A percentile compares a stretch with the other conserved stretches of the same genome.
Conservation (phyloP, 2,888 invertebrate genomes). For the Dynastes grantii region DNA sequence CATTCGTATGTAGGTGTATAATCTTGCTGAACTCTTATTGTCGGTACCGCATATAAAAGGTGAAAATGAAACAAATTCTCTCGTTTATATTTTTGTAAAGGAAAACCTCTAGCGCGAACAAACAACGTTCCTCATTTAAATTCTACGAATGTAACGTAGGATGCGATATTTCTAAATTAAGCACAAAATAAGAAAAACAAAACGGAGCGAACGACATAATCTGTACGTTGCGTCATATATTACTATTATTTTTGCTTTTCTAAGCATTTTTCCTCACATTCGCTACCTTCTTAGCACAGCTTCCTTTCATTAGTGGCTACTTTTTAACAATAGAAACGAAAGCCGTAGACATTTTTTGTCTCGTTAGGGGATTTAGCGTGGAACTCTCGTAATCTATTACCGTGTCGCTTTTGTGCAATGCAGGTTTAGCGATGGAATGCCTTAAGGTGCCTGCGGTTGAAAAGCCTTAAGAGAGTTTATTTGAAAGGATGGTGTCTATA, state of each 20-base stretch:
- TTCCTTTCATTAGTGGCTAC: slow-evolving; percentile 46
- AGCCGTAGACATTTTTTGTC: slow-evolving; percentile 42
- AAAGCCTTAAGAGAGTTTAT: slow-evolving; percentile 14
- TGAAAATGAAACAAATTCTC: no score
- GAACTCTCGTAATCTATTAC: slow-evolving; percentile 41
- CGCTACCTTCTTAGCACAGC: slow-evolving; percentile 24
- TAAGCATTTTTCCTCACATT: slow-evolving; percentile 41
- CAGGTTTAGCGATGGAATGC: slow-evolving; percentile 18
- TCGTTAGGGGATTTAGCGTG: slow-evolving; percentile 43
- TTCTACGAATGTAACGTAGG: slow-evolving; percentile 39
- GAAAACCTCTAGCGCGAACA: background rate
- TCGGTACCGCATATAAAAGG: no score
- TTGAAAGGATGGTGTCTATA: slow-evolving; percentile 1
- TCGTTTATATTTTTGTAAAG: slow-evolving; percentile 15
- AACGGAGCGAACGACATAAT: slow-evolving; percentile 29
- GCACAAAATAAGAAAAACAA: slow-evolving; percentile 31
- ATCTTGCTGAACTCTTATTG: no score
- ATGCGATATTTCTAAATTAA: slow-evolving; percentile 44
- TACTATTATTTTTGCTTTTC: slow-evolving; percentile 42
- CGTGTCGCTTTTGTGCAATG: slow-evolving; percentile 32
- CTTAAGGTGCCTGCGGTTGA: slow-evolving; percentile 6
- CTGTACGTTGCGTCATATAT: slow-evolving; percentile 41
- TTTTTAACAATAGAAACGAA: slow-evolving; percentile 43
- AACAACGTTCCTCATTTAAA: slow-evolving; percentile 32
- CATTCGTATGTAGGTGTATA: no score